These are phyloP conservation scores for Eupithecia abbreviata DNA, from an alignment of 2,888 invertebrate species.

Conservation along the genomic window DNA sequence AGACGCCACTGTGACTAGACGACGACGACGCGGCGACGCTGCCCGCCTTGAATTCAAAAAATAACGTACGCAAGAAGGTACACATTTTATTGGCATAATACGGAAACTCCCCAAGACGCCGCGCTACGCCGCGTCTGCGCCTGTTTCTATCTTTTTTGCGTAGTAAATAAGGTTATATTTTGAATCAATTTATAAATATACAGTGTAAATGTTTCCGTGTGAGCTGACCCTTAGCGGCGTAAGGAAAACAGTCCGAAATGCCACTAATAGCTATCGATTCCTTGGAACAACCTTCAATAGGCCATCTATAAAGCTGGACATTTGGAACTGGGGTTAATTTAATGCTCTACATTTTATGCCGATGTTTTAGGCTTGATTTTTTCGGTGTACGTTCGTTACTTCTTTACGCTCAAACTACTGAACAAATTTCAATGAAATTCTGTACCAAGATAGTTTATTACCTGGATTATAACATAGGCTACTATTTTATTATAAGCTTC, in stretches of 20 bases:
- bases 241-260: constrained; percentile 64
- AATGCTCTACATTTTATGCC: not conserved
- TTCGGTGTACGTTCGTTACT: not conserved
- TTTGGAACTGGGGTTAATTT: not conserved
- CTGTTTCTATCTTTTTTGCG: no score
- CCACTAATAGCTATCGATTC: constrained; percentile 62
- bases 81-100: no score
- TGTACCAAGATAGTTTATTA: not conserved
- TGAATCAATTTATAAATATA: no score
- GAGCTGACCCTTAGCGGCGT: constrained; percentile 56
- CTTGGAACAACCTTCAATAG: constrained; percentile 21
- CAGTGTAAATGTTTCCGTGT: no score
- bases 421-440: not conserved
- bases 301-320: not conserved
- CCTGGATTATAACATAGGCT: not conserved
- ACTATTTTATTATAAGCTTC: no score
- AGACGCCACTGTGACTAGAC: no score
- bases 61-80: no score
- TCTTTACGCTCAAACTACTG: not conserved
- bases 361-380: not conserved
- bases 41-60: no score
- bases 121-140: no score
- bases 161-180: no score
- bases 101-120: no score
- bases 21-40: no score